phyloP scores from a whole-genome alignment of 2,888 invertebrate species.

The Xylophagus ater region DNA sequence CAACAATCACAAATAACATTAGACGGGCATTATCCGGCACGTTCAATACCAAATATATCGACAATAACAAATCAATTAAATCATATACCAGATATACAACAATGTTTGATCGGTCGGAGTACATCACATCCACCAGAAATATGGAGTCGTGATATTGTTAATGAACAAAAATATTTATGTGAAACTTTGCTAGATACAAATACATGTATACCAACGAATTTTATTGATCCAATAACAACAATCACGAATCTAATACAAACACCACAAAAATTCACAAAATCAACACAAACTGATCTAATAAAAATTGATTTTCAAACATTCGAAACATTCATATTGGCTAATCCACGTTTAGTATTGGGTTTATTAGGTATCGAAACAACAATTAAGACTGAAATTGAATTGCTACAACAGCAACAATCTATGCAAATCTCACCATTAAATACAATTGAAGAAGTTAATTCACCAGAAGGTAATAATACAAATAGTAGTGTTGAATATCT shows the following conservation, averaged over 20 bases:
- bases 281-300: constrained; percentile 34
- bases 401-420: constrained; percentile 34
- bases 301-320: constrained; percentile 35
- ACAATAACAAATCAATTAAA: constrained; percentile 43
- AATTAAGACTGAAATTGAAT: constrained; percentile 33
- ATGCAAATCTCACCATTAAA: constrained; percentile 32
- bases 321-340: constrained; percentile 49
- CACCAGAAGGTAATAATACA: constrained; percentile 24
- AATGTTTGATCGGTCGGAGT: constrained; percentile 56
- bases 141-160: constrained; percentile 54
- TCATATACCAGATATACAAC: constrained; percentile 5
- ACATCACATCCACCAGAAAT: constrained; percentile 79
- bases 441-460: constrained; percentile 34
- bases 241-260: background rate
- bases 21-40: constrained; percentile 55
- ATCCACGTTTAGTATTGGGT: constrained; percentile 60
- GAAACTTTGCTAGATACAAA: no score
- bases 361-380: constrained; percentile 61
- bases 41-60: constrained; percentile 70
- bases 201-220: background rate
- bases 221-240: constrained; percentile 1
- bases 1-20: constrained; percentile 35
- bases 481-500: constrained; percentile 18
- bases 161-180: background rate
- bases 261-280: constrained; percentile 20